Evolutionary conservation across 37 sponge, comb jelly and placozoan species (phyloP).

Genomic region (Halichondria panicea): DNA sequence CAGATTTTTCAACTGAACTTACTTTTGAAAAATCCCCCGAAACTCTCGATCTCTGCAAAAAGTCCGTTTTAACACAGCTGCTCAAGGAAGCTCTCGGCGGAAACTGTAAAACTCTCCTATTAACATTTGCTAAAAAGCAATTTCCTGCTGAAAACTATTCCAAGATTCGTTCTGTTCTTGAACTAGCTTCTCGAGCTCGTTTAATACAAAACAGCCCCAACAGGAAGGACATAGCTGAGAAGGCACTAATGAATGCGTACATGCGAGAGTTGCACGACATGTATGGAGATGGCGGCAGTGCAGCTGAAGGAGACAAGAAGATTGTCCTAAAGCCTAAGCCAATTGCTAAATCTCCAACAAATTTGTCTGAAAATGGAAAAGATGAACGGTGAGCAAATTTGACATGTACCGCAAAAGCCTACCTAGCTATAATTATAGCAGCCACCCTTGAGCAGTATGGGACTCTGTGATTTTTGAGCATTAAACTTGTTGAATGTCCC

Average conservation of each 20-base stretch:
- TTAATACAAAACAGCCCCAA: conserved; percentile 56
- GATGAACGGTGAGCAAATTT: neutral
- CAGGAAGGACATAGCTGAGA: conserved; percentile 70
- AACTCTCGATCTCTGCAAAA: neutral
- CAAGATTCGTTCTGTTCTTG: conserved; percentile 6
- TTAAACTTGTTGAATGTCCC: too few species aligned
- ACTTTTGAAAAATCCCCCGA: neutral
- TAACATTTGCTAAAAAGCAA: conserved; percentile 18
- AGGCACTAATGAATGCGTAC: conserved; percentile 79
- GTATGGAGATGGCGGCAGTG: conserved; percentile 21
- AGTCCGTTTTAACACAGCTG: conserved; percentile 39
- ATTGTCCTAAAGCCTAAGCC: neutral
- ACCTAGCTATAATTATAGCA: neutral
- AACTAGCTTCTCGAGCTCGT: conserved; percentile 43
- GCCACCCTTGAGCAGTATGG: neutral
- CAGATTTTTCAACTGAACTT: neutral
- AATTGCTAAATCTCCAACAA: neutral
- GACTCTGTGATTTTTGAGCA: too few species aligned
- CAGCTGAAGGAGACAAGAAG: neutral
- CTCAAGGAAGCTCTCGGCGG: conserved; percentile 69
- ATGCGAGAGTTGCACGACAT: conserved; percentile 53
- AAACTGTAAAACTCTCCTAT: conserved; percentile 70
- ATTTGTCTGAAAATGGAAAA: neutral
- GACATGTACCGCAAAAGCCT: neutral
- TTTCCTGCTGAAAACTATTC: neutral